These are phyloP conservation scores for Drosophila monieri DNA, from an alignment of 2,888 invertebrate genomes.

Conservation along the genomic window DNA sequence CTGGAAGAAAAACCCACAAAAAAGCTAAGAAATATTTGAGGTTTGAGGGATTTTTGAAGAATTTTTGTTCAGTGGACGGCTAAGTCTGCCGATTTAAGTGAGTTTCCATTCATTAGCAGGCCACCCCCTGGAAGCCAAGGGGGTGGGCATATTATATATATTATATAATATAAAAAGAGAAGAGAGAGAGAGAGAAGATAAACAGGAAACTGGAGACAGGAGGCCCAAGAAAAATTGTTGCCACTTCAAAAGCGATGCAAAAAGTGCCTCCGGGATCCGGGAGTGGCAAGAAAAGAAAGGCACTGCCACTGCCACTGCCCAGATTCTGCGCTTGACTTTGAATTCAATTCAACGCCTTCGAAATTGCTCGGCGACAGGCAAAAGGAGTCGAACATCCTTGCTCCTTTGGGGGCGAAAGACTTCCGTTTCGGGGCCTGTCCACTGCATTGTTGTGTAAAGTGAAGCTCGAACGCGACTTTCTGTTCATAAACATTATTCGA, in stretches of 20 bases:
- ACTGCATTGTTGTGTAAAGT: conserved; percentile 31
- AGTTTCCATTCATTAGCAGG: conserved; percentile 57
- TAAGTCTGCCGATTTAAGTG: conserved; percentile 42
- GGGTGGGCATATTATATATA: not conserved
- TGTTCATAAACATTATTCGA: conserved; percentile 62
- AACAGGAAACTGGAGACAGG: conserved; percentile 1
- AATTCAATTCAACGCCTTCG: conserved; percentile 67
- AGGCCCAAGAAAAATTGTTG: conserved; percentile 23
- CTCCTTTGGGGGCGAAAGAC: conserved; percentile 2
- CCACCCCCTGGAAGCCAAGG: conserved; percentile 20
- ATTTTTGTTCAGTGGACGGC: conserved; percentile 3
- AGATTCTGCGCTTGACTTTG: conserved; percentile 61
- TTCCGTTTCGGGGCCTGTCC: conserved; percentile 29
- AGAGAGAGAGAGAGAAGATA: no score
- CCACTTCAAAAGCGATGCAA: conserved; percentile 44
- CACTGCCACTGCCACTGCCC: not conserved
- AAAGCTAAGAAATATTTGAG: no score
- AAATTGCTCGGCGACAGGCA: conserved; percentile 54
- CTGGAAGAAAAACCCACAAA: conserved; percentile 3
- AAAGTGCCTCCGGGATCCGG: conserved; percentile 18
- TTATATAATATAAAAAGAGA: not conserved
- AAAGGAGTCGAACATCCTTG: conserved; percentile 8
- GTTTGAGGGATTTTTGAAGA: not conserved
- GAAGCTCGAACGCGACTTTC: conserved; percentile 40
- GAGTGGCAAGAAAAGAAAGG: conserved; percentile 6